Evolutionary conservation across 2,113 vertebrate species (phyloP).

Genomic region (Dipodomys stephensi): DNA sequence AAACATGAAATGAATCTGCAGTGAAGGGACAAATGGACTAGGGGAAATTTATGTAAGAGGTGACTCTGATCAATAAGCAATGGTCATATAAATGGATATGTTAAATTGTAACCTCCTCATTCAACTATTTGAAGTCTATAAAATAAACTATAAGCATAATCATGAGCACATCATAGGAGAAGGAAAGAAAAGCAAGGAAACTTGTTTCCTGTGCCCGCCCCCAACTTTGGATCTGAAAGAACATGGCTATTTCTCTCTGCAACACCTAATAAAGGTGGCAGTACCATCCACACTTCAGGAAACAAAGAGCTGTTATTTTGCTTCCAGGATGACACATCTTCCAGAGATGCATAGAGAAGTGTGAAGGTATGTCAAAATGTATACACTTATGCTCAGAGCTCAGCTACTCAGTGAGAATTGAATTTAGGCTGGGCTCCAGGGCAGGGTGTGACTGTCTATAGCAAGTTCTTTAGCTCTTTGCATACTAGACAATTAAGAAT

Average conservation of each 20-base stretch:
- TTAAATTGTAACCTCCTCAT: too few relatives aligned
- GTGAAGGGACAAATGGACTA: too few relatives aligned
- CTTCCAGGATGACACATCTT: neutral
- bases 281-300: neutral
- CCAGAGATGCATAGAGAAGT: slow-evolving; percentile 15
- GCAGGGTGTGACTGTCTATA: slow-evolving; percentile 2
- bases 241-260: neutral
- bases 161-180: neutral
- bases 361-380: neutral
- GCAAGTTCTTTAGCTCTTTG: slow-evolving; percentile 49
- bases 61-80: too few relatives aligned
- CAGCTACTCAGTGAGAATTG: slow-evolving; percentile 32
- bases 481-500: neutral
- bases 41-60: too few relatives aligned
- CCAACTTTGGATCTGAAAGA: neutral
- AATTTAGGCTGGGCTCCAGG: neutral
- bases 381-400: neutral
- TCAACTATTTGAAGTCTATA: too few relatives aligned
- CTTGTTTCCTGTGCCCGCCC: neutral
- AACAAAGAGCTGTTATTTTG: neutral
- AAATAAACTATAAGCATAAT: slow-evolving; percentile 22
- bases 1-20: too few relatives aligned
- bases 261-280: neutral
- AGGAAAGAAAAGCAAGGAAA: neutral
- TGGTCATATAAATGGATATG: too few relatives aligned